phyloP scores from a whole-genome alignment of 2,113 vertebrate genomes.

The Pica pica region DNA sequence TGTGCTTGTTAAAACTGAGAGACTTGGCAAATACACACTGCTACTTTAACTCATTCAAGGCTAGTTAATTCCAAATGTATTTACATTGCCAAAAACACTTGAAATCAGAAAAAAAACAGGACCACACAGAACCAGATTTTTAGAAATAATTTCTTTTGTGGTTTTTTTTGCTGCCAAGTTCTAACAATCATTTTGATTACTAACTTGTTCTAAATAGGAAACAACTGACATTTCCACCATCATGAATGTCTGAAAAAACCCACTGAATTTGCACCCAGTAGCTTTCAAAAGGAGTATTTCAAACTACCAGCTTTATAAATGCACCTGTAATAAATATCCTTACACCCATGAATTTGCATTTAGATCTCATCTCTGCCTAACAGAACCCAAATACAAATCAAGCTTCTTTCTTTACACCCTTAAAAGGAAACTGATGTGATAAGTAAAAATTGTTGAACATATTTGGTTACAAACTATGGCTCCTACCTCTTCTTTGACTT shows the following conservation, averaged over 20 bases:
- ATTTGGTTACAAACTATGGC: not conserved
- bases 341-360: not conserved
- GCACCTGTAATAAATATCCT: not conserved
- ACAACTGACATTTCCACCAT: not conserved
- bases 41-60: not conserved
- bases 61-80: not conserved
- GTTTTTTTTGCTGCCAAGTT: not conserved
- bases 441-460: not conserved
- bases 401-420: not conserved
- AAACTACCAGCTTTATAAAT: not conserved
- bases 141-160: not conserved
- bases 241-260: not conserved
- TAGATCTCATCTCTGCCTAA: not conserved
- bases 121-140: not conserved
- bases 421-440: not conserved
- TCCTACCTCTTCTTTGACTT: conserved; percentile 90
- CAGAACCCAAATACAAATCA: not conserved
- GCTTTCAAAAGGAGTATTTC: not conserved
- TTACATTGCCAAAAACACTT: not conserved
- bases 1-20: not conserved
- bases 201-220: not conserved
- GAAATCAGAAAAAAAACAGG: not conserved
- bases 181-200: not conserved
- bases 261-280: not conserved
- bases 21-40: not conserved